Percentiles rank a stretch among this genome's conserved stretches.
Conservation (phyloP, 2,113 vertebrate genomes). For the Recurvirostra avosetta region DNA sequence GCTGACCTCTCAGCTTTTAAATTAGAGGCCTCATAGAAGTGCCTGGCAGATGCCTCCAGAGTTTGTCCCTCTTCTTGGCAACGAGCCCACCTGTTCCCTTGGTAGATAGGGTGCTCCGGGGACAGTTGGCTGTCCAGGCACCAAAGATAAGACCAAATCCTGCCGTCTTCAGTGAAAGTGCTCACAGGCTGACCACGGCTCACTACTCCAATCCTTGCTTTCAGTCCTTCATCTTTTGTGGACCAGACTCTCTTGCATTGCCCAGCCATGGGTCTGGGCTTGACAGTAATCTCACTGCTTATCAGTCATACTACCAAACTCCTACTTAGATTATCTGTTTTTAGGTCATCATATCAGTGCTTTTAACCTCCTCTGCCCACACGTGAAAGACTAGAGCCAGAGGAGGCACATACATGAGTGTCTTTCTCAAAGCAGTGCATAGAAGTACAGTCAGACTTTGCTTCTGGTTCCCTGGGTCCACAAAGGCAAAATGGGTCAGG, state of each 20-base stretch:
- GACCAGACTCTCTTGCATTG: background rate
- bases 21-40: background rate
- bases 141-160: background rate
- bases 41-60: background rate
- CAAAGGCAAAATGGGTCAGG: background rate
- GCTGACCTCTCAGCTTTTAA: background rate
- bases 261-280: background rate
- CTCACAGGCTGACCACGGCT: background rate
- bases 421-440: background rate
- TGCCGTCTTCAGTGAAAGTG: background rate
- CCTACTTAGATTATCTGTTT: background rate
- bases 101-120: background rate
- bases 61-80: background rate
- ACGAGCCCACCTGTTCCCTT: background rate
- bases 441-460: background rate
- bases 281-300: background rate
- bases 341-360: background rate
- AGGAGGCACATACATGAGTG: background rate
- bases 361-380: background rate
- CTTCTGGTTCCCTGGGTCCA: accelerated
- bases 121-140: background rate
- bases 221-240: background rate
- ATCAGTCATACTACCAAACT: background rate
- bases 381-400: background rate
- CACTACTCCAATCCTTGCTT: background rate